Evolutionary conservation across 2,888 invertebrate species (phyloP).

Genomic region (Caenorhabditis macrosperma): DNA sequence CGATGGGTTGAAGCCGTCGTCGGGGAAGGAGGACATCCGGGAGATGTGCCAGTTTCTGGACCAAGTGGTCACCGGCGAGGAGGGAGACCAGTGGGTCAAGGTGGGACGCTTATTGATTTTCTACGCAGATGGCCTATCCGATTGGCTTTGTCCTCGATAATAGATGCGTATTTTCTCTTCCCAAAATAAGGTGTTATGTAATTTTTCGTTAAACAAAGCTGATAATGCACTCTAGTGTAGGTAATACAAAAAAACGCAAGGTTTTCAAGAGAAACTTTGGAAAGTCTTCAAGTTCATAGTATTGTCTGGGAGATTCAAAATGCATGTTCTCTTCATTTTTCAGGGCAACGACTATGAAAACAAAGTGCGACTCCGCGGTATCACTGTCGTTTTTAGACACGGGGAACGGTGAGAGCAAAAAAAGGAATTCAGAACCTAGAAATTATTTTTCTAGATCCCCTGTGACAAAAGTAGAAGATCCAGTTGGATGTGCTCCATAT

Average conservation of each 20-base stretch:
- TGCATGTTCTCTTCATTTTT: no score
- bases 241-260: no score
- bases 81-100: constrained; percentile 62
- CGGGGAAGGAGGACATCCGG: constrained; percentile 51
- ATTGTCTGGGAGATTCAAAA: no score
- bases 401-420: constrained; percentile 73
- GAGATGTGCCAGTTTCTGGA: constrained; percentile 75
- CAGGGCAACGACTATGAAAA: constrained; percentile 58
- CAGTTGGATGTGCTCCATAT: constrained; percentile 64
- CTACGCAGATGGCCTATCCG: no score
- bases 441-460: constrained; percentile 63
- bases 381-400: constrained; percentile 70
- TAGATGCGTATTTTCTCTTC: no score
- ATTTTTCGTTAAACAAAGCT: no score
- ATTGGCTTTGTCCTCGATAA: no score
- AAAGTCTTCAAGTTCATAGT: no score
- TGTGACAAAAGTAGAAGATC: constrained; percentile 41
- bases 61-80: constrained; percentile 65
- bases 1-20: constrained; percentile 6
- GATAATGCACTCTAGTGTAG: no score
- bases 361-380: constrained; percentile 59
- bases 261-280: no score
- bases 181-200: no score
- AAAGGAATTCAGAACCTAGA: no score
- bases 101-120: constrained; percentile 2